These are phyloP conservation scores for Peucedramus taeniatus DNA, from an alignment of 2,113 vertebrate species.

Conservation along the genomic window DNA sequence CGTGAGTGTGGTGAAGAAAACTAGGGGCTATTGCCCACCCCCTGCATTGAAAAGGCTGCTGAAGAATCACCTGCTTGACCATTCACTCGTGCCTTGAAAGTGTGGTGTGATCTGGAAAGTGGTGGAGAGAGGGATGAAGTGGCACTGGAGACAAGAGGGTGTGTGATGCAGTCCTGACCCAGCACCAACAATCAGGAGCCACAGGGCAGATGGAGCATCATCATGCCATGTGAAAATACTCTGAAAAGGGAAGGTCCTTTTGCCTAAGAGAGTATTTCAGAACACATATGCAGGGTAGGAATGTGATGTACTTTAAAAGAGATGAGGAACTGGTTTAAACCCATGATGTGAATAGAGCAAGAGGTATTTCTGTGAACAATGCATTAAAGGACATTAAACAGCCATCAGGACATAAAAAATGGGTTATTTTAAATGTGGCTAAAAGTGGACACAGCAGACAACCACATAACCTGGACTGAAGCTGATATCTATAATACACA, in stretches of 20 bases:
- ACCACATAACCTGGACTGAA: background rate
- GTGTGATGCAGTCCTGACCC: rapidly evolving
- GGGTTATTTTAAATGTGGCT: background rate
- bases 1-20: background rate
- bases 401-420: background rate
- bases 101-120: background rate
- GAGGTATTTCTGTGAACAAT: background rate
- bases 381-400: background rate
- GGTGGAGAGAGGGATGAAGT: background rate
- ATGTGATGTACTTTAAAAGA: rapidly evolving
- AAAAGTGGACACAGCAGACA: background rate
- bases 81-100: background rate
- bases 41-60: background rate
- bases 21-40: background rate
- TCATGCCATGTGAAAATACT: background rate
- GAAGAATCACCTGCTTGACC: background rate
- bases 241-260: background rate
- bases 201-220: rapidly evolving
- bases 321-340: background rate
- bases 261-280: background rate
- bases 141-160: rapidly evolving
- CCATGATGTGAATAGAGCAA: rapidly evolving
- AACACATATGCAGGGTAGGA: rapidly evolving
- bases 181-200: rapidly evolving
- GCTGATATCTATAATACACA: background rate